Conservation (phyloP, 2,113 vertebrate species). For the Procavia capensis region DNA sequence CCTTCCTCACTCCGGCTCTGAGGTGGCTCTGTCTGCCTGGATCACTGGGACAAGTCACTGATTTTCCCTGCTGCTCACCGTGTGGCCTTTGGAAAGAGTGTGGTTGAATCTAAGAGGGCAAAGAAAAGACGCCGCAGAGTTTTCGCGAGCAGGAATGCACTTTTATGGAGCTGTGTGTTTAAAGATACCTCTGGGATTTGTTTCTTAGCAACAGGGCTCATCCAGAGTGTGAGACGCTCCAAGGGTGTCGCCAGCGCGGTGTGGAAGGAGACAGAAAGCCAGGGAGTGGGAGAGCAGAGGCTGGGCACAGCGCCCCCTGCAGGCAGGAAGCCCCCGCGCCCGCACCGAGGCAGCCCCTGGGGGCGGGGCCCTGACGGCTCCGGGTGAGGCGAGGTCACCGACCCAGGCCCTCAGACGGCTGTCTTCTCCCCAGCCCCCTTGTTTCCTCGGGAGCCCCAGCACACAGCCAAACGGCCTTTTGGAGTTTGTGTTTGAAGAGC, state of each 20-base stretch:
- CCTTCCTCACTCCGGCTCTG: background rate
- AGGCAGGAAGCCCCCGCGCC: background rate
- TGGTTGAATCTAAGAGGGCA: background rate
- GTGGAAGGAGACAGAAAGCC: conserved; percentile 57
- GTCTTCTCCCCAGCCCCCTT: background rate
- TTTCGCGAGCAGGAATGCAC: conserved; percentile 77
- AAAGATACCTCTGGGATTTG: conserved; percentile 84
- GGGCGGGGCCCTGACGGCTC: background rate
- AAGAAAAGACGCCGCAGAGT: conserved; percentile 59
- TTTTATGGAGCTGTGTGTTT: conserved; percentile 82
- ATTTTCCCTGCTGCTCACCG: background rate
- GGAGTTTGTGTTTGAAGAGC: background rate
- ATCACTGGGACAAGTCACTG: background rate
- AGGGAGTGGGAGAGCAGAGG: conserved; percentile 37
- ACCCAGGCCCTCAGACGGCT: too few species aligned
- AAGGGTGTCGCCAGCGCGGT: conserved; percentile 53
- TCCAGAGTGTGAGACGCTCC: conserved; percentile 77
- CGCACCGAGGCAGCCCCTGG: background rate
- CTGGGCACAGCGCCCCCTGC: conserved; percentile 50
- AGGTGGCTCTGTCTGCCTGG: background rate
- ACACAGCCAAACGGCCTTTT: background rate
- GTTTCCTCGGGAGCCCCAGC: background rate
- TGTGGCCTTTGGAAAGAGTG: conserved; percentile 37
- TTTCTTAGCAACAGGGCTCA: conserved; percentile 88
- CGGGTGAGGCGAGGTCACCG: background rate